Percentiles rank a stretch among this genome's conserved stretches.
Evolutionary conservation across 2,888 invertebrate species (phyloP).

Genomic region (Harpagoxenus sublaevis): DNA sequence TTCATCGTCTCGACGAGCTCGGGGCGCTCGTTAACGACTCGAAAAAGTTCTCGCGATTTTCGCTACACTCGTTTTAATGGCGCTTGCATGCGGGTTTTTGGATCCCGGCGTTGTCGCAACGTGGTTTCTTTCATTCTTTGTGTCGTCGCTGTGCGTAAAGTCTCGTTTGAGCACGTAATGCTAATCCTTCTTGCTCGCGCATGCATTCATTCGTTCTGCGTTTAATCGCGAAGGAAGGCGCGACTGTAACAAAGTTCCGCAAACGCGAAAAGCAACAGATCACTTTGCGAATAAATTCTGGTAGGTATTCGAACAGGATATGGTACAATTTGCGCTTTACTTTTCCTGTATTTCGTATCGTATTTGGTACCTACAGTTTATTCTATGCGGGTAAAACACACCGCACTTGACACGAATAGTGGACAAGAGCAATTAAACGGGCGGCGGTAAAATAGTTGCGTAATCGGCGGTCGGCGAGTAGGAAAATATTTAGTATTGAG

Average conservation of each 20-base stretch:
- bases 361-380: neutral
- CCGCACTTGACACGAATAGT: constrained; percentile 46
- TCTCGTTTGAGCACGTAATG: constrained; percentile 11
- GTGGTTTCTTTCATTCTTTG: neutral
- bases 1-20: constrained; percentile 26
- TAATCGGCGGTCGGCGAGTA: constrained; percentile 33
- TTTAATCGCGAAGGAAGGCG: neutral
- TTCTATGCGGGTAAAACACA: constrained; percentile 5
- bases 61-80: neutral
- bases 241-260: neutral
- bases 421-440: constrained; percentile 37
- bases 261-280: constrained; percentile 21
- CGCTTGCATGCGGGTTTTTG: neutral
- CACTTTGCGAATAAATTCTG: constrained; percentile 19
- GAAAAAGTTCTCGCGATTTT: constrained; percentile 33
- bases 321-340: constrained; percentile 10
- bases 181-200: neutral
- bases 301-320: constrained; percentile 11
- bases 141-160: neutral
- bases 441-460: constrained; percentile 34
- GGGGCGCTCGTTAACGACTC: constrained; percentile 20
- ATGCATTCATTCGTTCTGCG: neutral
- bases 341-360: neutral
- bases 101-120: neutral
- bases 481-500: constrained; percentile 49